Base-by-base conservation (phyloP, 2,797 vertebrate species). In the Simalia tracyae region DNA sequence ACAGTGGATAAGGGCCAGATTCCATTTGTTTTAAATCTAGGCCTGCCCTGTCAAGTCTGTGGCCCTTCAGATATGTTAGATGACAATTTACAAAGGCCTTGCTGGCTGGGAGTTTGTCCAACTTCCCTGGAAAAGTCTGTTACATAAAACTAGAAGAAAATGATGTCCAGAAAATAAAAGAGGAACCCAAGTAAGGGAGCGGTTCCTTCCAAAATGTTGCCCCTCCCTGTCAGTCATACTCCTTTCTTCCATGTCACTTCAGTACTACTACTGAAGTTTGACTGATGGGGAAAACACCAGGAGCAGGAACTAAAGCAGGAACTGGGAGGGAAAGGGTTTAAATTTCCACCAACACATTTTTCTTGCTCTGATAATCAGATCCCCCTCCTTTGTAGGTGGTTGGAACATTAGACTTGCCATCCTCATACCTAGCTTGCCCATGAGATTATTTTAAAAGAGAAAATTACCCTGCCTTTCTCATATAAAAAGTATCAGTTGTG, bases 1-100 rank as follows among this genome's bases (percentile, higher is more conserved):
- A 88, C 0, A 1, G 91, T 95, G 94, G 94, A 90, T 93, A 93
- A 64, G 46, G 5, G 19, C 17, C 46, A 7, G 19, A 88, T 24
- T 28, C 22, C 9, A 22, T 84, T n/a, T 54, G 28, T 63, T 84
- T 61, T 61, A 22, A 89, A 56, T 36, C 7, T 9, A 12, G 5
- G 2, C 14, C 14, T 59, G 22, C 3, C 22, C 68, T 12, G 59
- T 19, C 9, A 57, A 7, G 60, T 63, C 28, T 85, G 6, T 56
- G 50, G n/a, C 66, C n/a, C 5, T 0, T 72, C 14, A 72, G 66
- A 72, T 72, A 72, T 72, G 14, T 72, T 72, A 36, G 66, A 36
- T 72, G 31, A 72, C n/a, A n/a, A 66, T 66, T 66, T n/a, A 66
- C 1, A 66, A 66, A 66, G 4, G 24, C 11, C 63, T 64, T 28